Evolutionary conservation across 2,888 invertebrate species (phyloP), one percentile per base, ranked within the genome.

Genomic region (Zhuqinia jingwanae): DNA sequence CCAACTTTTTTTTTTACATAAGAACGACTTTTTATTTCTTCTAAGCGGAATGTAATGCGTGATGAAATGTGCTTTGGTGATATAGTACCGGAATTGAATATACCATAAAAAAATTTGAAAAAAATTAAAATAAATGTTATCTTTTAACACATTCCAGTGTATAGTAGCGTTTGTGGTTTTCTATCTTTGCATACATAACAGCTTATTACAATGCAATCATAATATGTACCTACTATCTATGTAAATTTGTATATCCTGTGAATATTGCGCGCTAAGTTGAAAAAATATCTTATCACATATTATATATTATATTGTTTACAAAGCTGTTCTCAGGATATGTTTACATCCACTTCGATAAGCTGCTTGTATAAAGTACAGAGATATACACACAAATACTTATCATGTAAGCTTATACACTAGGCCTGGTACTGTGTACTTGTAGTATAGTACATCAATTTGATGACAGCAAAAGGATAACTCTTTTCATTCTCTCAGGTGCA

Each of bases 331-430:
- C 8, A n/a, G n/a, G n/a, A n/a, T 65, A 79, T 65, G 65, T 30
- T 68, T 11, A 65, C 50, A 65, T 79, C 79, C 27, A 65, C 36
- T 79, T 65, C 27, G 79, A 79, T 79, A 79, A 79, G 65, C 63
- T 17, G 27, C 79, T 68, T 36, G 56, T 63, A n/a, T n/a, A n/a
- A n/a, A n/a, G n/a, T n/a, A n/a, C n/a, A n/a, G n/a, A 78, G 63
- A 78, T 63, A 45, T 30, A 11, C 50, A 6, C 15, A 17, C n/a
- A 56, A n/a, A 15, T n/a, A n/a, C n/a, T n/a, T n/a, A n/a, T n/a
- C 10, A 22, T 13, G 42, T 13, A 42, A 58, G 42, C 76, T 36
- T 76, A n/a, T n/a, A 42, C 42, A 42, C 58, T 76, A 58, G 22
- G 36, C 17, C 42, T 42, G 56, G 45, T 42, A 56, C n/a, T n/a